phyloP scores from a whole-genome alignment of 2,888 invertebrate species.

The Rhagonycha fulva region DNA sequence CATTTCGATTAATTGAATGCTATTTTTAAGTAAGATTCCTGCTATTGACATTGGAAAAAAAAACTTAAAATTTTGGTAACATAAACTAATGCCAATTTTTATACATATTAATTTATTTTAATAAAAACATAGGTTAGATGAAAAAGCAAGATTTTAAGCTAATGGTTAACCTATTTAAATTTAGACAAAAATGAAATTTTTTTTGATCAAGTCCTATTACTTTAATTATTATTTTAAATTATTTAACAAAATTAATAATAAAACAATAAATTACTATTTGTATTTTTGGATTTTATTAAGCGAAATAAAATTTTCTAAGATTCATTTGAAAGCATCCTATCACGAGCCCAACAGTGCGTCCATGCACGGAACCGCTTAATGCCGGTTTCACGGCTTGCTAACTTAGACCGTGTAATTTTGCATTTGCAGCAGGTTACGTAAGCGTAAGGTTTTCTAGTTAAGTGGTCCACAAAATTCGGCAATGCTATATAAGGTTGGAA shows the following conservation, averaged over 20 bases:
- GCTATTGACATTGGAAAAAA: too few species aligned
- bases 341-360: conserved; percentile 50
- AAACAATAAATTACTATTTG: neutral
- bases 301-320: conserved; percentile 19
- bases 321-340: conserved; percentile 28
- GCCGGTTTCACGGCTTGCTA: conserved; percentile 62
- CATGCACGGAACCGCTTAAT: conserved; percentile 55
- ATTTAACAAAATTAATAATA: neutral
- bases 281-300: neutral
- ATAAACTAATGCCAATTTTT: too few species aligned
- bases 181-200: too few species aligned
- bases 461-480: conserved; percentile 66
- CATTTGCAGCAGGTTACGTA: conserved; percentile 59
- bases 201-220: too few species aligned
- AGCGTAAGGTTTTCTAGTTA: conserved; percentile 65
- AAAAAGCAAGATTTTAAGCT: too few species aligned
- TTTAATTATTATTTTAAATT: too few species aligned
- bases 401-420: conserved; percentile 64
- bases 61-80: too few species aligned
- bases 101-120: too few species aligned
- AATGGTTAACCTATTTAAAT: too few species aligned
- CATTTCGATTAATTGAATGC: too few species aligned
- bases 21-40: too few species aligned
- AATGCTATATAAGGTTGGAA: conserved; percentile 61
- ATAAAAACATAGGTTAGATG: too few species aligned